Base-by-base conservation (phyloP, 1,140 invertebrate genomes). In the Drosophila santomea region DNA sequence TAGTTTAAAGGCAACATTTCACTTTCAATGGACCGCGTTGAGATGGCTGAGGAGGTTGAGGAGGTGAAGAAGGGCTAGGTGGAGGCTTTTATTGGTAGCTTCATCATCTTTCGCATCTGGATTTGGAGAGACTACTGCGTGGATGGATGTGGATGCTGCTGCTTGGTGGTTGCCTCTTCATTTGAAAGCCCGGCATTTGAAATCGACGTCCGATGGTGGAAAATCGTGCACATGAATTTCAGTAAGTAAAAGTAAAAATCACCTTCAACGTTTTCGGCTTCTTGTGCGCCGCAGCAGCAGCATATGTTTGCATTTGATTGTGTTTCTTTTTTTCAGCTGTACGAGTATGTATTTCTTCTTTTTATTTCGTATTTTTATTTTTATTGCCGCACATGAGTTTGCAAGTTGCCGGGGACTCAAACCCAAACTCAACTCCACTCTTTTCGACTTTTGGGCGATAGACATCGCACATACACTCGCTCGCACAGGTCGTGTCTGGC, bases 221-320 rank as follows among this genome's bases (percentile, higher is more conserved):
- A 86, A 86, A 86, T 86, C 82, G 82, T 88, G 83, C 83, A 86
- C 84, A 88, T 86, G 79, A 80, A 85, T 74, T 74, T 67, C 48
- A 39, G 60, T 67, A 82, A 86, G 83, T 88, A 86, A 86, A 86
- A 86, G 82, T 88, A 88, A 86, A 86, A 86, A 86, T 86, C 78
- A 88, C 69, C 83, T 88, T 52, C 61, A 68, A 63, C 59, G 47
- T 28, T 69, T 77, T 79, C 59, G 59, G 57, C 45, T 77, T 60
- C 60, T 74, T 58, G 71, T 48, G 72, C 68, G 83, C 83, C 72
- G 4, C 36, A 38, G 12, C 36, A 20, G 43, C 43, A 45, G 74
- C 83, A 88, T 86, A 82, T 86, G 82, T 88, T 88, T 82, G 83
- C 78, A 86, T 86, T 86, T 83, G 80, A 76, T 80, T 74, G 55